Conservation (phyloP, 2,797 vertebrate genomes). For the Cygnus olor region DNA sequence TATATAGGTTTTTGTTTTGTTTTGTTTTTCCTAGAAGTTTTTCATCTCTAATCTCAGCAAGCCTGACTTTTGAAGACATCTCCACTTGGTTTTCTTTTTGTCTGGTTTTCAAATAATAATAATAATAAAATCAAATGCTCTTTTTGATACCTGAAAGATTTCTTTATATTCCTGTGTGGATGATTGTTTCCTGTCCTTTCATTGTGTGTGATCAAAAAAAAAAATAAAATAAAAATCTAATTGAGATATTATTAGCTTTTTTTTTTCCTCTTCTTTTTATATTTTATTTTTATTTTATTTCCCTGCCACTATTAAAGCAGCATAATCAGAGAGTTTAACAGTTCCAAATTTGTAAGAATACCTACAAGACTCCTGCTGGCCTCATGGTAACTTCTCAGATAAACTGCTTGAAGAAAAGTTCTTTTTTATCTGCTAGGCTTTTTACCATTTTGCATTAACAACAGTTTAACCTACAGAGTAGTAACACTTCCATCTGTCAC, state of each 20-base stretch:
- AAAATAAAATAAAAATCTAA: background rate
- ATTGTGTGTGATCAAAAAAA: background rate
- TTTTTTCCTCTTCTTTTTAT: accelerated
- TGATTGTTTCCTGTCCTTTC: background rate
- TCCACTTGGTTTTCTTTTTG: no score
- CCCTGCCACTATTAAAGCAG: background rate
- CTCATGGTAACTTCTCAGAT: background rate
- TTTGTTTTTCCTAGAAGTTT: background rate
- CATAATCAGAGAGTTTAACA: background rate
- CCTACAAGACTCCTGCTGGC: background rate
- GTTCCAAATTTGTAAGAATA: background rate
- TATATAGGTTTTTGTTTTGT: no score
- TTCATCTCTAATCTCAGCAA: background rate
- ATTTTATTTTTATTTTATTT: background rate
- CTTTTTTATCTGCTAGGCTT: background rate
- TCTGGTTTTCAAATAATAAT: background rate
- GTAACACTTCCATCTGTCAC: background rate
- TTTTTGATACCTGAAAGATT: background rate
- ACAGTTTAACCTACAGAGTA: background rate
- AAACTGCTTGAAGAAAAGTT: background rate
- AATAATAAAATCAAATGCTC: background rate
- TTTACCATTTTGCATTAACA: background rate
- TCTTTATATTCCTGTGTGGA: background rate
- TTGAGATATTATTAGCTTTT: background rate
- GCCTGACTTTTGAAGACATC: background rate